Evolutionary conservation across 2,888 invertebrate genomes (phyloP).

Genomic region (Synergus gifuensis): DNA sequence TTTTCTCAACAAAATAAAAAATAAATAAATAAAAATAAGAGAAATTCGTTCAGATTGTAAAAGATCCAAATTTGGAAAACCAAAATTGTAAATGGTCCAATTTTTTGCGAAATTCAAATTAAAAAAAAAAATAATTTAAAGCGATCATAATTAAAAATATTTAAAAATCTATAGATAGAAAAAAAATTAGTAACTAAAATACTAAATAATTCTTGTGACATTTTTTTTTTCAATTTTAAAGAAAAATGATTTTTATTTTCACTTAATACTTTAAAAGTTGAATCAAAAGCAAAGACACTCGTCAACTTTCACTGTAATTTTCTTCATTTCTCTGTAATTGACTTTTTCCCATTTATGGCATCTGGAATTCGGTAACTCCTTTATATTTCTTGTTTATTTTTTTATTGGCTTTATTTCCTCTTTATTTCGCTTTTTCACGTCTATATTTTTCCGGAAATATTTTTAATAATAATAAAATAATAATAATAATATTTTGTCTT

Average conservation of each 20-base stretch:
- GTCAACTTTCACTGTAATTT: not conserved
- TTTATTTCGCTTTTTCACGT: not conserved
- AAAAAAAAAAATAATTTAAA: too few relatives aligned
- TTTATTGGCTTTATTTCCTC: not conserved
- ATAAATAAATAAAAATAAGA: too few relatives aligned
- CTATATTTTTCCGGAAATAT: not conserved
- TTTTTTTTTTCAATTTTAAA: not conserved
- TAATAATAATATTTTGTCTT: not conserved
- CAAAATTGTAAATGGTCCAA: too few relatives aligned
- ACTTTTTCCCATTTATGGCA: slow-evolving; percentile 20
- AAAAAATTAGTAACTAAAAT: too few relatives aligned
- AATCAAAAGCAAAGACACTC: not conserved
- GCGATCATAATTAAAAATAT: too few relatives aligned
- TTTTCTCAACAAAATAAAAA: too few relatives aligned
- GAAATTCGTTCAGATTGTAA: too few relatives aligned
- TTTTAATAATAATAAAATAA: not conserved
- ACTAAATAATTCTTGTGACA: too few relatives aligned
- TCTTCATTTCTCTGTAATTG: not conserved
- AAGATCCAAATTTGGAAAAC: too few relatives aligned
- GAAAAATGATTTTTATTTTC: not conserved
- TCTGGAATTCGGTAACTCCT: not conserved
- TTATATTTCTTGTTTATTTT: not conserved
- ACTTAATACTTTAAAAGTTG: not conserved
- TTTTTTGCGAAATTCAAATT: too few relatives aligned
- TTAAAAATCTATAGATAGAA: too few relatives aligned